Conservation (phyloP, 2,888 invertebrate species). For the Eristalinus sepulchralis region DNA sequence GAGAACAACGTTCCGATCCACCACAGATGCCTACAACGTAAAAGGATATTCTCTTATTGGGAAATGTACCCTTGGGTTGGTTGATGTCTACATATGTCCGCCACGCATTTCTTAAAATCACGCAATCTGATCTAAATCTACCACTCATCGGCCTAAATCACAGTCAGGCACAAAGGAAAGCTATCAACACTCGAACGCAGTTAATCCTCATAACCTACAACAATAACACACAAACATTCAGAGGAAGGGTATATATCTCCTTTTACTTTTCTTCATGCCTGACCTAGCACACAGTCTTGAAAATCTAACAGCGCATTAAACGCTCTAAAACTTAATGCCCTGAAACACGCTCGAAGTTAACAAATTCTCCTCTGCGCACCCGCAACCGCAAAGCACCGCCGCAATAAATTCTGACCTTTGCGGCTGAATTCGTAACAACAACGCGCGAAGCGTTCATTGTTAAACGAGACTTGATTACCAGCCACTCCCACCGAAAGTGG, state of each 20-base stretch:
- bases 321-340: not conserved
- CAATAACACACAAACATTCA: not conserved
- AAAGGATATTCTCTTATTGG: too few species aligned
- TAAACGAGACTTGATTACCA: conserved; percentile 34
- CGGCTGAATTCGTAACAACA: conserved; percentile 37
- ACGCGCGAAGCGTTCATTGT: conserved; percentile 41
- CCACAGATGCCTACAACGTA: too few species aligned
- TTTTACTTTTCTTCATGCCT: conserved; percentile 26
- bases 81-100: too few species aligned
- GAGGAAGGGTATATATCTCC: not conserved
- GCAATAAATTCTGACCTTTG: conserved; percentile 51
- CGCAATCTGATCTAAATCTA: not conserved
- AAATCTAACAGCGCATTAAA: conserved; percentile 16
- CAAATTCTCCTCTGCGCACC: not conserved
- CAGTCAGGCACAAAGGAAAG: not conserved
- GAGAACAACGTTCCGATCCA: too few species aligned
- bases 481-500: conserved; percentile 21
- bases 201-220: not conserved
- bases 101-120: not conserved
- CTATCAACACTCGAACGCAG: not conserved
- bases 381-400: conserved; percentile 3
- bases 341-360: conserved; percentile 14
- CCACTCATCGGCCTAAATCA: not conserved
- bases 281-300: conserved; percentile 33
- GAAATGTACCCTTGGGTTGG: too few species aligned